Percentiles rank a stretch among this genome's conserved stretches.
phyloP scores from a whole-genome alignment of 2,888 invertebrate species.

The Andrena minutula region DNA sequence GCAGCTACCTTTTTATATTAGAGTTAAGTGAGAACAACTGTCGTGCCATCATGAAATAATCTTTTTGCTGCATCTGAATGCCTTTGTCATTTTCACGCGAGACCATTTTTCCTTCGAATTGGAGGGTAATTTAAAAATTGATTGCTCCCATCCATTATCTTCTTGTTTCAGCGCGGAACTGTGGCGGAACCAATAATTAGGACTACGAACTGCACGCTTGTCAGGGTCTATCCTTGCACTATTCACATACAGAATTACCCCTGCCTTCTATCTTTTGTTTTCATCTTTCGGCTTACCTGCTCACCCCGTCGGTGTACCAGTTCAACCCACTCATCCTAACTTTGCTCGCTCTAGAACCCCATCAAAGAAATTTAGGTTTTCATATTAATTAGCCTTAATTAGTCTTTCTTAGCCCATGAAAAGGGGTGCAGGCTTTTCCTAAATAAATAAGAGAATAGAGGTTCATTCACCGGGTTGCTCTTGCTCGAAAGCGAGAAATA shows the following conservation, averaged over 20 bases:
- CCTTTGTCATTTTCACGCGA: slow-evolving; percentile 31
- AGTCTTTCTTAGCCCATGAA: not conserved
- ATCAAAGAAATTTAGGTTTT: slow-evolving; percentile 27
- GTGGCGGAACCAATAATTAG: slow-evolving; percentile 81
- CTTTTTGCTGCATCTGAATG: slow-evolving; percentile 28
- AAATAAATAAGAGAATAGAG: slow-evolving; percentile 1
- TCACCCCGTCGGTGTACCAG: slow-evolving; percentile 42
- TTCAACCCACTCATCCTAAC: slow-evolving; percentile 60
- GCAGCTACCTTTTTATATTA: not conserved
- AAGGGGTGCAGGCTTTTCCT: not conserved
- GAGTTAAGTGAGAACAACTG: slow-evolving; percentile 14
- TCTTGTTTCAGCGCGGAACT: slow-evolving; percentile 79
- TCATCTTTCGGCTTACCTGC: slow-evolving; percentile 63
- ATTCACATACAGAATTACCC: slow-evolving; percentile 56
- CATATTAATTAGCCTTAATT: slow-evolving; percentile 6
- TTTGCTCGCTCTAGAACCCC: slow-evolving; percentile 37
- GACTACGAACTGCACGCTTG: slow-evolving; percentile 61
- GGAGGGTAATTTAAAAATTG: slow-evolving; percentile 75
- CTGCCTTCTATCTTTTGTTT: slow-evolving; percentile 47
- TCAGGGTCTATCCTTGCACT: slow-evolving; percentile 65
- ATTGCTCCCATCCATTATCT: slow-evolving; percentile 82
- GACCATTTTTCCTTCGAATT: slow-evolving; percentile 31
- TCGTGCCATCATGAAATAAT: not conserved
- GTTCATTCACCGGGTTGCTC: not conserved
- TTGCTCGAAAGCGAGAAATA: no score